Percentiles rank a stretch among this genome's conserved stretches.
Conservation (phyloP, 64 coral and sea anemone genomes). For the Pocillopora verrucosa region DNA sequence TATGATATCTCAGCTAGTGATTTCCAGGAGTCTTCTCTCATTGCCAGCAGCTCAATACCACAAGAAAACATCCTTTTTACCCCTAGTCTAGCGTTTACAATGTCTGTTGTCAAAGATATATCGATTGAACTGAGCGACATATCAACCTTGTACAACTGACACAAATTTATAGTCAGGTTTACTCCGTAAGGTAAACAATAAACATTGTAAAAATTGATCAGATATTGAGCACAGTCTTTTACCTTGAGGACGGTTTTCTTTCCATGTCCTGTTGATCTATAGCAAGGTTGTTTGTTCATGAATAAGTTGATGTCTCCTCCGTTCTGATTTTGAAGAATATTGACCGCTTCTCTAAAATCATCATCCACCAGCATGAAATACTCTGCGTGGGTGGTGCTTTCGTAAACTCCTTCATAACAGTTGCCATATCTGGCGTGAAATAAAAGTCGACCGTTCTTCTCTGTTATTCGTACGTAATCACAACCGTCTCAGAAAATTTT, state of each 20-base stretch:
- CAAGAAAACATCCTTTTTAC: neutral
- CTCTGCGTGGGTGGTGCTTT: conserved; percentile 25
- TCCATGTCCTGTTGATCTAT: neutral
- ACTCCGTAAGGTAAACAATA: neutral
- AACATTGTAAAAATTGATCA: conserved; percentile 21
- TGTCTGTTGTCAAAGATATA: neutral
- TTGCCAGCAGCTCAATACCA: conserved; percentile 1
- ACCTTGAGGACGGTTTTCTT: conserved; percentile 3
- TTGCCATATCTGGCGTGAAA: conserved; percentile 43
- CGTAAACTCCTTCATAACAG: conserved; percentile 11
- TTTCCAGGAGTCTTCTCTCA: neutral
- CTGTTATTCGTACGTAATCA: conserved; percentile 15
- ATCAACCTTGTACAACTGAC: conserved; percentile 38
- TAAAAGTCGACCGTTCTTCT: conserved; percentile 4
- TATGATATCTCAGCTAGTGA: conserved; percentile 1
- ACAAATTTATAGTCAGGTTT: conserved; percentile 19
- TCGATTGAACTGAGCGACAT: neutral
- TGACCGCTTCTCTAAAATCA: conserved; percentile 23
- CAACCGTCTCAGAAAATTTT: conserved; percentile 37
- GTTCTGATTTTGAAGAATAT: neutral
- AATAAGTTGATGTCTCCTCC: conserved; percentile 28
- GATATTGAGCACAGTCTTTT: conserved; percentile 2
- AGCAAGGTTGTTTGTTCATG: conserved; percentile 47
- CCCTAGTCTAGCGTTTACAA: conserved; percentile 10
- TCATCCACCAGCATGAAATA: conserved; percentile 32